Evolutionary conservation across 2,797 vertebrate genomes (phyloP).

Genomic region (Chaunax sp.): DNA sequence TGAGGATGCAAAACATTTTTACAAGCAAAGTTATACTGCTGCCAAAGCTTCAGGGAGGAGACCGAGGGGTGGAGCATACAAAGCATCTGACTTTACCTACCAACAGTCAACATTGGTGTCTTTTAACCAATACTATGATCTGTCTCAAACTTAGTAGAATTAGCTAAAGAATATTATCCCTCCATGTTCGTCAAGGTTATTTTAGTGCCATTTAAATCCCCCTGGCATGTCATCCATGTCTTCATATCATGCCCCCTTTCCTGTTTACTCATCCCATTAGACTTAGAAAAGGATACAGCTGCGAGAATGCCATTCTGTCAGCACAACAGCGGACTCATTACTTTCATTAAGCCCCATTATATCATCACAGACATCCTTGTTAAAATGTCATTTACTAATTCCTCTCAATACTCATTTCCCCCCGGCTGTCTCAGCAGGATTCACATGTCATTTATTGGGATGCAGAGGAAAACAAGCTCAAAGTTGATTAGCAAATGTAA

Average conservation of each 20-base stretch:
- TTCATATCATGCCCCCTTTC: conserved; percentile 13
- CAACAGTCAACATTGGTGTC: not conserved
- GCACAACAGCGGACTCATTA: conserved; percentile 57
- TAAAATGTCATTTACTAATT: conserved; percentile 77
- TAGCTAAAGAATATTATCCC: not conserved
- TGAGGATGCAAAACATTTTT: too few species aligned
- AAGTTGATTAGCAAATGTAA: conserved; percentile 54
- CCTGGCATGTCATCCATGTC: not conserved
- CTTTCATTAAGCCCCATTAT: conserved; percentile 71
- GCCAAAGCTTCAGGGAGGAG: not conserved
- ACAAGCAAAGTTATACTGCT: too few species aligned
- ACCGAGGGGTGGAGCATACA: too few species aligned
- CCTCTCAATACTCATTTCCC: conserved; percentile 66
- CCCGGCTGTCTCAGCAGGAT: conserved; percentile 55
- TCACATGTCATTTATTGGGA: conserved; percentile 60
- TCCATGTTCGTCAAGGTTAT: conserved; percentile 9
- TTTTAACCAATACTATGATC: not conserved
- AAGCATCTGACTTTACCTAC: not conserved
- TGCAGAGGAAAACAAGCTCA: conserved; percentile 51
- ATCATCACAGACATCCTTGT: conserved; percentile 70
- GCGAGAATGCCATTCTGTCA: conserved; percentile 64
- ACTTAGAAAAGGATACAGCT: conserved; percentile 39
- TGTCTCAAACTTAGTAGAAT: conserved; percentile 1
- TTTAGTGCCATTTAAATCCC: conserved; percentile 1
- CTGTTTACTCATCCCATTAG: conserved; percentile 29